Conservation (phyloP, 1,140 invertebrate genomes). For the Bombus balteatus region DNA sequence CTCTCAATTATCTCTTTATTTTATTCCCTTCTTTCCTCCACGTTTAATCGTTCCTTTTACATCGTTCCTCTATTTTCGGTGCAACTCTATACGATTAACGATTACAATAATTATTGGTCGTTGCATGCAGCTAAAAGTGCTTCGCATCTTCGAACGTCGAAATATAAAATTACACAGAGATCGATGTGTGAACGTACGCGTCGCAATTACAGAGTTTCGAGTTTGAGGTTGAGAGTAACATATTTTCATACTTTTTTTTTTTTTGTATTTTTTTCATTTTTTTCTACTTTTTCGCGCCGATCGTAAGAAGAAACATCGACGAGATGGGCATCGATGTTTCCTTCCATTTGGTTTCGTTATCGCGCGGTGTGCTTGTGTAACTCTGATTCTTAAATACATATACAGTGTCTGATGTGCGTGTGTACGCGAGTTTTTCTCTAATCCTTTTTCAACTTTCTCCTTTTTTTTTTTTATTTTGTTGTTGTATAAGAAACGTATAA, state of each 20-base stretch:
- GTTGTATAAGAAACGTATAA: constrained; percentile 69
- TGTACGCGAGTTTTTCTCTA: constrained; percentile 16
- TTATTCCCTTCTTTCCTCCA: background rate
- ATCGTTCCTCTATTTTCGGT: background rate
- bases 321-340: background rate
- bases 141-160: constrained; percentile 25
- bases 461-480: constrained; percentile 48
- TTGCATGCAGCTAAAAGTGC: constrained; percentile 32
- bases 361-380: background rate
- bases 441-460: constrained; percentile 37
- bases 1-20: background rate
- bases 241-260: constrained; percentile 5
- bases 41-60: background rate
- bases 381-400: background rate
- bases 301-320: constrained; percentile 18
- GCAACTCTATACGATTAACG: constrained; percentile 28
- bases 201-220: constrained; percentile 4
- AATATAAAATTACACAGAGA: constrained; percentile 42
- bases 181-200: constrained; percentile 2
- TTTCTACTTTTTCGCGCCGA: background rate
- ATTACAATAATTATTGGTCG: constrained; percentile 48
- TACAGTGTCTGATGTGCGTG: background rate
- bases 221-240: background rate
- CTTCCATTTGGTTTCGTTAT: background rate
- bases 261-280: background rate